Percentiles rank a stretch among this genome's conserved stretches.
These are phyloP conservation scores for Patella caerulea DNA, from an alignment of 2,888 invertebrate species.

Conservation along the genomic window DNA sequence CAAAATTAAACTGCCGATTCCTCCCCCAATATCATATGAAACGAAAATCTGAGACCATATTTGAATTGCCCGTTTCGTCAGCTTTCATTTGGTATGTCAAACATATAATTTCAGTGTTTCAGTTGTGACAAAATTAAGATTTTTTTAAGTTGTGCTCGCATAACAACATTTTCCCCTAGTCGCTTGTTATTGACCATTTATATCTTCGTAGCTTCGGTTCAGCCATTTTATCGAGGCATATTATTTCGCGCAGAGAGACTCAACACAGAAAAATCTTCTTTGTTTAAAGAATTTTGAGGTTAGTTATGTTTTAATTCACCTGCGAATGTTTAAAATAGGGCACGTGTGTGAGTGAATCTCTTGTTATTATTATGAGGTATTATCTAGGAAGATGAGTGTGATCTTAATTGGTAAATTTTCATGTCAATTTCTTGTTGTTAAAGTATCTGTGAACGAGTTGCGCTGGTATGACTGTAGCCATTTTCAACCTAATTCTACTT, in stretches of 20 bases:
- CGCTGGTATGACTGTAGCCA: no score
- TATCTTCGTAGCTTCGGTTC: neutral
- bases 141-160: neutral
- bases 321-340: no score
- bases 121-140: constrained; percentile 2
- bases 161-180: neutral
- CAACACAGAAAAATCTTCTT: constrained; percentile 1
- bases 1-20: constrained; percentile 2
- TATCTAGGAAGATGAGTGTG: no score
- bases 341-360: no score
- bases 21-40: neutral
- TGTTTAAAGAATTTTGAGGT: constrained; percentile 3
- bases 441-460: no score
- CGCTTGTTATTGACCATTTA: constrained; percentile 8
- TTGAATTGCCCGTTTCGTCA: constrained; percentile 3
- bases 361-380: no score
- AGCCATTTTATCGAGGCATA: constrained; percentile 7
- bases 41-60: neutral
- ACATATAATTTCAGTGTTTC: neutral
- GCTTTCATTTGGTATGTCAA: constrained; percentile 12
- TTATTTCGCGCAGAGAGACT: constrained; percentile 5
- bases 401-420: no score
- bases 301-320: neutral
- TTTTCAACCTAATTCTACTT: no score
- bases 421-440: no score